Conservation (phyloP, 2,888 invertebrate species). For the Morpho deidamia region DNA sequence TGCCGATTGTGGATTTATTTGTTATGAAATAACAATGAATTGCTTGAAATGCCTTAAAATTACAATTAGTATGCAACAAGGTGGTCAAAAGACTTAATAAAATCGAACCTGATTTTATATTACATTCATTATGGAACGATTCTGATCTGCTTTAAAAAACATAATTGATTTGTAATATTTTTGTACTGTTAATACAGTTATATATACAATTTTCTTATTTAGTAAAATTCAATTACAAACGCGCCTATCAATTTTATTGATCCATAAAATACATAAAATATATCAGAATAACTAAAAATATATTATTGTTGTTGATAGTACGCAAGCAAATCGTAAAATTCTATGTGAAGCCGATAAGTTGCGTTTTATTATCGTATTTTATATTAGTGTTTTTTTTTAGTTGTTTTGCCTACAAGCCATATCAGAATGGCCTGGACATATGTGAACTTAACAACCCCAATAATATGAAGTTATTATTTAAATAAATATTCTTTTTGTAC, state of each 20-base stretch:
- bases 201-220: background rate
- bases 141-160: too few relatives aligned
- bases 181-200: too few relatives aligned
- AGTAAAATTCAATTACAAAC: slow-evolving; percentile 1
- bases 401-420: slow-evolving; percentile 7
- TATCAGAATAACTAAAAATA: slow-evolving; percentile 2
- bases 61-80: too few relatives aligned
- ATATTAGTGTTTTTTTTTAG: slow-evolving; percentile 17
- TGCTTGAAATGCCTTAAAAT: too few relatives aligned
- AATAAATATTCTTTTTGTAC: background rate
- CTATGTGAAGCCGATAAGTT: slow-evolving; percentile 15
- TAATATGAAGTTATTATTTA: too few relatives aligned
- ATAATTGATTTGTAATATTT: too few relatives aligned
- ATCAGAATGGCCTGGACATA: background rate
- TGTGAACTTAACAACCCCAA: too few relatives aligned
- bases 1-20: too few relatives aligned
- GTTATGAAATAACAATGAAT: too few relatives aligned
- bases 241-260: slow-evolving; percentile 19
- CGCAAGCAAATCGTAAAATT: slow-evolving; percentile 18
- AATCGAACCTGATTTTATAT: too few relatives aligned
- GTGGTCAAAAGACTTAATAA: too few relatives aligned
- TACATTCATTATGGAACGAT: too few relatives aligned
- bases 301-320: slow-evolving; percentile 10
- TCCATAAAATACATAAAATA: slow-evolving; percentile 9
- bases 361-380: slow-evolving; percentile 4